Evolutionary conservation across 2,888 invertebrate genomes (phyloP).

Genomic region (Tetheella fluctuosa): DNA sequence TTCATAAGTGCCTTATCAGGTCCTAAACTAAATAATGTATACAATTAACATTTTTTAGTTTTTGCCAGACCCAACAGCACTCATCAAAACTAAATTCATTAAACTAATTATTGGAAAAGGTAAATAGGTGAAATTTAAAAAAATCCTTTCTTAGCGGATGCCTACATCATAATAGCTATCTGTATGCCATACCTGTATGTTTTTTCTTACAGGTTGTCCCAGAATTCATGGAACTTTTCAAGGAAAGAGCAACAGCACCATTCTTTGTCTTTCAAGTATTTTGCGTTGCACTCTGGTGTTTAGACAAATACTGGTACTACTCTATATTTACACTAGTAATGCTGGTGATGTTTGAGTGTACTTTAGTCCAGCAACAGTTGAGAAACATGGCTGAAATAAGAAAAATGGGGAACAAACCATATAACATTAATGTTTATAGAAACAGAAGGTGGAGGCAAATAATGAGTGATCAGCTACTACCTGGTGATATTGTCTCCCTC

Average conservation of each 20-base stretch:
- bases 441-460: constrained; percentile 95
- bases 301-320: constrained; percentile 99
- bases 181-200: too few species aligned
- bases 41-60: too few species aligned
- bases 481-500: constrained; percentile 98
- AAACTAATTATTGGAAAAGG: too few species aligned
- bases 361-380: constrained; percentile 98
- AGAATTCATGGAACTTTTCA: constrained; percentile 97
- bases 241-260: constrained; percentile 98
- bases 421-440: constrained; percentile 94
- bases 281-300: constrained; percentile 99
- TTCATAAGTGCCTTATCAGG: too few species aligned
- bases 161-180: too few species aligned
- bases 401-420: constrained; percentile 99
- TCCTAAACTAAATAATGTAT: too few species aligned
- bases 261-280: constrained; percentile 99
- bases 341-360: constrained; percentile 98
- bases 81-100: too few species aligned
- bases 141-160: too few species aligned
- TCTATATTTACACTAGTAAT: constrained; percentile 98
- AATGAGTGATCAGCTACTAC: constrained; percentile 93
- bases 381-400: constrained; percentile 99
- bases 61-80: too few species aligned
- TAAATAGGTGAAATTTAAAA: too few species aligned
- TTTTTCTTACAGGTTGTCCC: constrained; percentile 90